Conservation (phyloP, 2,888 invertebrate species). For the Lydus trimaculatus region DNA sequence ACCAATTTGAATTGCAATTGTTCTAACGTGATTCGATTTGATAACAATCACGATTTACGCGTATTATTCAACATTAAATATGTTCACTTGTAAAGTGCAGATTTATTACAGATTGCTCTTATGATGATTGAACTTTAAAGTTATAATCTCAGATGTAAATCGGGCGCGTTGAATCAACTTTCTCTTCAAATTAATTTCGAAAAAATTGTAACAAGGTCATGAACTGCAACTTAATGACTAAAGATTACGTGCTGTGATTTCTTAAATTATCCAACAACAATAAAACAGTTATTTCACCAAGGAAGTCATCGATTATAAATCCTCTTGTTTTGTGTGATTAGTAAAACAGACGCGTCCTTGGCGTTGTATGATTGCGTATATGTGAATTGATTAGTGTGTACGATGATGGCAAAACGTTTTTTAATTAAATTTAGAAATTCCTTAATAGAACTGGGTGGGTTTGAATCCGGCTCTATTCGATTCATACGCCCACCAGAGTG, state of each 20-base stretch:
- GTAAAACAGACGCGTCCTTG: not conserved
- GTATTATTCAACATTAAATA: not conserved
- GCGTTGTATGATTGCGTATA: not conserved
- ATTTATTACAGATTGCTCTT: not conserved
- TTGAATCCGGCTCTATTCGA: conserved; percentile 24
- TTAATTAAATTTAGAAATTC: conserved; percentile 20
- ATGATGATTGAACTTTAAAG: conserved; percentile 6
- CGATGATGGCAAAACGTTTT: conserved; percentile 5
- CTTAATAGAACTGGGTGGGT: conserved; percentile 12
- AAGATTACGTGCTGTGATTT: not conserved
- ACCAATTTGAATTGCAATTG: conserved; percentile 10
- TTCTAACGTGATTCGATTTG: conserved; percentile 5
- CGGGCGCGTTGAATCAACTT: not conserved
- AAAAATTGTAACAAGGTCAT: conserved; percentile 9
- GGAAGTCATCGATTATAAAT: not conserved
- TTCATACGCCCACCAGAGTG: conserved; percentile 29
- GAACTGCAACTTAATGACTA: conserved; percentile 1
- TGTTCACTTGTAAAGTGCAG: too few species aligned
- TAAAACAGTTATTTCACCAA: not conserved
- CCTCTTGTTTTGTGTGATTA: not conserved
- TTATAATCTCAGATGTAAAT: not conserved
- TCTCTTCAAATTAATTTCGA: not conserved
- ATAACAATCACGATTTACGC: not conserved
- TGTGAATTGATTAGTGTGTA: conserved; percentile 11
- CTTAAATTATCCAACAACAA: not conserved